A percentile compares a stretch with the other conserved stretches of the same genome.
Conservation (phyloP, 2,888 invertebrate species). For the Lydus trimaculatus region DNA sequence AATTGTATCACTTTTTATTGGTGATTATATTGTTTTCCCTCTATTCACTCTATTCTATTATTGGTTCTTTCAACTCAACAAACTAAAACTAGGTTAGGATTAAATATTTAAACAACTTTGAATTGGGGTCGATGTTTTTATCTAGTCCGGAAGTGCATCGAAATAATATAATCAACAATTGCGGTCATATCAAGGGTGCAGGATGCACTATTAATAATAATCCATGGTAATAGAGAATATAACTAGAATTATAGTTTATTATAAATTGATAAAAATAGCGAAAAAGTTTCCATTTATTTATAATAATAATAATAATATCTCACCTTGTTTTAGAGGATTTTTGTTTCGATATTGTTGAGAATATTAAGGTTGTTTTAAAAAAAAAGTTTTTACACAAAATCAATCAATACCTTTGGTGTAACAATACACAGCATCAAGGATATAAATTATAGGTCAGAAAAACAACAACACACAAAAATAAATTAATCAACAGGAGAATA, state of each 20-base stretch:
- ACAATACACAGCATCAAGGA: background rate
- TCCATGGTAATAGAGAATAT: background rate
- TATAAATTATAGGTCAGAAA: background rate
- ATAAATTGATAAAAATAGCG: background rate
- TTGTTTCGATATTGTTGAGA: background rate
- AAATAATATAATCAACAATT: conserved; percentile 14
- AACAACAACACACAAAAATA: too few relatives aligned
- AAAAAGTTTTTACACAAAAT: background rate
- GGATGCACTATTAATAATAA: conserved; percentile 1
- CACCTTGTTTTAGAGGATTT: conserved; percentile 11
- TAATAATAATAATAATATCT: conserved; percentile 1
- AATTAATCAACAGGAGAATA: background rate
- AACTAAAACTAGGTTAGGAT: conserved; percentile 9
- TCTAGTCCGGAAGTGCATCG: conserved; percentile 25
- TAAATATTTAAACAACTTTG: conserved; percentile 9
- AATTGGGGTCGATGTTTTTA: conserved; percentile 19
- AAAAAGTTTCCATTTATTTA: background rate
- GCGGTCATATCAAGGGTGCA: conserved; percentile 15
- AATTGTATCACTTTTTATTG: background rate
- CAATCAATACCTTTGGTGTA: background rate
- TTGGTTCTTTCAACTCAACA: conserved; percentile 5
- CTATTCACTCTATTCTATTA: conserved; percentile 8
- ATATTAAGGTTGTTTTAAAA: background rate
- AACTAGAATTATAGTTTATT: background rate
- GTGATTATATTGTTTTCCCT: background rate